Percentiles rank a stretch among this genome's conserved stretches.
Conservation (phyloP, 2,113 vertebrate species). For the Montifringilla adamsi region DNA sequence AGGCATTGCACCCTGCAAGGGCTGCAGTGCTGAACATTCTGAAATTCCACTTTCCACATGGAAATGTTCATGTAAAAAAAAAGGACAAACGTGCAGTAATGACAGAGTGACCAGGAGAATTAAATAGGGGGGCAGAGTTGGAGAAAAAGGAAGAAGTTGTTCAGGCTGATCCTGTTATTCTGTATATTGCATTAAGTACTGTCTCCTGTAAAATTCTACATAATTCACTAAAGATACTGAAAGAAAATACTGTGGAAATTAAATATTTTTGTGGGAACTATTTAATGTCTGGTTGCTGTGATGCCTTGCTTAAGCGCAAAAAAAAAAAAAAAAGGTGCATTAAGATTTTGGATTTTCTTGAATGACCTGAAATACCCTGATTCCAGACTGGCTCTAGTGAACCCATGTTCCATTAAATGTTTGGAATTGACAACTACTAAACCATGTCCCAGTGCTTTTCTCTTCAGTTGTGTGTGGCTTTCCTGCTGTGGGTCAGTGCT, state of each 20-base stretch:
- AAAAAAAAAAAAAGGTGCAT: not conserved
- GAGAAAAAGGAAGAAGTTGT: not conserved
- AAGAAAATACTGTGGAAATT: constrained; percentile 54
- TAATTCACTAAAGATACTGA: constrained; percentile 25
- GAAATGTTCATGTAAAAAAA: not conserved
- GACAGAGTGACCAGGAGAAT: not conserved
- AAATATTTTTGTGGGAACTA: constrained; percentile 62
- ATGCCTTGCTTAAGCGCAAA: not conserved
- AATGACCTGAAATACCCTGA: not conserved
- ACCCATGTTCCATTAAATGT: constrained; percentile 66
- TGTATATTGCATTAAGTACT: constrained; percentile 42
- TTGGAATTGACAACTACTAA: constrained; percentile 65
- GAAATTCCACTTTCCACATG: constrained; percentile 27
- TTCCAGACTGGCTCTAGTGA: constrained; percentile 43
- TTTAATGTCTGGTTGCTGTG: constrained; percentile 48
- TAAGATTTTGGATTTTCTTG: not conserved
- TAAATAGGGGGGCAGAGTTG: not conserved
- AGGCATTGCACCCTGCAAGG: not conserved
- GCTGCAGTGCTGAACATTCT: not conserved
- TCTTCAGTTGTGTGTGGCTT: not conserved
- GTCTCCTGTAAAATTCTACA: constrained; percentile 63
- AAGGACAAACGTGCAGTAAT: not conserved
- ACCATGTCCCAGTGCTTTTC: constrained; percentile 51
- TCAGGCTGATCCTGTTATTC: not conserved
- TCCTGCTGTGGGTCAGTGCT: not conserved